Conservation (phyloP, 2,797 vertebrate genomes). For the Zalophus californianus region DNA sequence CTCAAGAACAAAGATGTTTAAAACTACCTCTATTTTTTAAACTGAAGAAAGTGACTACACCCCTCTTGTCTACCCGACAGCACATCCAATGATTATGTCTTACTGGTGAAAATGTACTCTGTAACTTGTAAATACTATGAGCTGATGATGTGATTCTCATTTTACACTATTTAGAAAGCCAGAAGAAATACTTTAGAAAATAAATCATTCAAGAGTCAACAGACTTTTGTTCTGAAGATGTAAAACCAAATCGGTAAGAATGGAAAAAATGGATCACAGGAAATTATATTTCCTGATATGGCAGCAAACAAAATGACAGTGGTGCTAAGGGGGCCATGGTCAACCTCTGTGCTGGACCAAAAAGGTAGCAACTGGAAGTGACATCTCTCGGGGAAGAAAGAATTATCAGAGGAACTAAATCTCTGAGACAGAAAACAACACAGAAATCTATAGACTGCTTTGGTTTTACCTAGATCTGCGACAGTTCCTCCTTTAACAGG, state of each 20-base stretch:
- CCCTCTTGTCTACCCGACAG: not conserved
- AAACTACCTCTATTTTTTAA: not conserved
- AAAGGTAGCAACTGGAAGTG: accelerated
- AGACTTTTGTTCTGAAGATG: conserved; percentile 11
- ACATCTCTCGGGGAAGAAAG: not conserved
- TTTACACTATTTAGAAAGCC: not conserved
- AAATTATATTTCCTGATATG: not conserved
- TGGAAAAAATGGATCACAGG: not conserved
- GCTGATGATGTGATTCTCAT: not conserved
- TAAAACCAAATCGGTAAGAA: not conserved
- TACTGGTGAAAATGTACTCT: not conserved
- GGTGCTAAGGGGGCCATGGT: accelerated
- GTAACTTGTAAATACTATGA: not conserved
- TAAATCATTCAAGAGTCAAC: not conserved
- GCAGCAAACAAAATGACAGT: not conserved
- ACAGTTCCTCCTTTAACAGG: conserved; percentile 96
- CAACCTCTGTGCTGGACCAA: not conserved
- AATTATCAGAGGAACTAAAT: not conserved
- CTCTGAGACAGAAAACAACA: not conserved
- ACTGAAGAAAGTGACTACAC: not conserved
- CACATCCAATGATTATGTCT: not conserved
- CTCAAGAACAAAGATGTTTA: not conserved
- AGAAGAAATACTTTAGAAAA: not conserved
- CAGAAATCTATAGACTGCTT: accelerated
- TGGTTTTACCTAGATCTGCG: conserved; percentile 93